Evolutionary conservation across 2,113 vertebrate genomes (phyloP), one percentile per base, ranked within the genome.

Genomic region (Trichechus manatus): DNA sequence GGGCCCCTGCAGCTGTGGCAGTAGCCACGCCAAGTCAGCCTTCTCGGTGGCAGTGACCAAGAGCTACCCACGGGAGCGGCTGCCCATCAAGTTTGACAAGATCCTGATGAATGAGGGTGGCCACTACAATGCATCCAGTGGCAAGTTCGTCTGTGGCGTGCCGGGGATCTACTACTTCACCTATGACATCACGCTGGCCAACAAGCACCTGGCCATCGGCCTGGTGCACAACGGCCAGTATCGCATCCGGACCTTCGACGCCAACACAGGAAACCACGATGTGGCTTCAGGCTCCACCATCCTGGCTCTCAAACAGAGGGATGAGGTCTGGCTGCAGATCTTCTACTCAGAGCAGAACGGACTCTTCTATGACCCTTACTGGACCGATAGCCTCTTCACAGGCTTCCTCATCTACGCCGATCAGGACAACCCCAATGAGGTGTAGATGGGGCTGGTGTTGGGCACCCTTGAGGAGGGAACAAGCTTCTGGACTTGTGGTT

Each of bases 291-390:
- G 99, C 5, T 99, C 99, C 6, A 99, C 99, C 63, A 98, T 99
- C 88, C 99, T 99, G 96, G 98, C 98, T 0, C 98, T 99, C 93
- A 99, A 99, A 96, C 97, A 97, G 83, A 98, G 98, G 0, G 99
- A 99, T 42, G 99, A 99, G 95, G 99, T 99, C 20, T 99, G 99
- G 99, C 98, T 99, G 92, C 99, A 99, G 98, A 99, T 99, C 98
- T 99, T 99, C 96, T 99, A 99, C 98, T 99, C 99, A 0, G 99
- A 99, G 98, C 99, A 99, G 98, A 99, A 99, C 0, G 99, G 99
- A 79, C 99, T 99, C 93, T 99, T 99, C 95, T 99, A 99, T 9
- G 99, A 99, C 98, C 99, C 99, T 2, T 99, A 99, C 98, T 99
- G 99, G 99, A 99, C 99, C 19, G 99, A 99, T 98, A 99, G 99